Evolutionary conservation across 2,888 invertebrate genomes (phyloP).

Genomic region (Scotopteryx bipunctaria): DNA sequence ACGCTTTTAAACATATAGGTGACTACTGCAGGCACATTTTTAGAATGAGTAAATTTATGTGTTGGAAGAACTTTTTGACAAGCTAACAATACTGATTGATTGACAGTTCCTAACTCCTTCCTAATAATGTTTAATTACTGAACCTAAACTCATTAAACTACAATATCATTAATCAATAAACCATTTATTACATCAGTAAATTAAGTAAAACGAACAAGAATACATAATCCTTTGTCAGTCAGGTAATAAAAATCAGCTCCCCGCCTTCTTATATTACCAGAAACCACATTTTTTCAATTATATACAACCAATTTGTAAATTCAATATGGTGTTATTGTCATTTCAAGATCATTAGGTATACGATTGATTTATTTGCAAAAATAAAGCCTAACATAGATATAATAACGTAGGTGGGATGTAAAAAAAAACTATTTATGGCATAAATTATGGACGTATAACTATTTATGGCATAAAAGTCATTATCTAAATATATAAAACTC

Average conservation of each 20-base stretch:
- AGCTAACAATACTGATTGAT: too few relatives aligned
- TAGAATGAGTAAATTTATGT: too few relatives aligned
- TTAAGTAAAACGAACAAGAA: too few relatives aligned
- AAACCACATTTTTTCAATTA: constrained; percentile 15
- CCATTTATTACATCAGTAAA: background rate
- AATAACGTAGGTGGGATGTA: constrained; percentile 17
- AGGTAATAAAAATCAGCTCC: constrained; percentile 2
- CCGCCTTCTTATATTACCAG: constrained; percentile 1
- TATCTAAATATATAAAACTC: too few relatives aligned
- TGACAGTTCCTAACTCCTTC: too few relatives aligned
- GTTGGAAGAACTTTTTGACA: too few relatives aligned
- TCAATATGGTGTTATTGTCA: constrained; percentile 4
- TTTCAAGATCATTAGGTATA: background rate
- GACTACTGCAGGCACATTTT: too few relatives aligned
- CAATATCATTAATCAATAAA: background rate
- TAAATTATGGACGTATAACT: background rate
- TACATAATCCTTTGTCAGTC: too few relatives aligned
- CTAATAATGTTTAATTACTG: too few relatives aligned
- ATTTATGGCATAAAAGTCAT: background rate
- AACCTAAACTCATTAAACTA: too few relatives aligned
- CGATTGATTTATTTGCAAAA: constrained; percentile 19
- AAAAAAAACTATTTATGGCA: constrained; percentile 10
- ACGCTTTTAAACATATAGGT: too few relatives aligned
- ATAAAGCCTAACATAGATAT: background rate
- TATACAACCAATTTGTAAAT: constrained; percentile 17